Base-by-base conservation (phyloP, 2,113 vertebrate genomes). In the Pachycephala philippinensis region DNA sequence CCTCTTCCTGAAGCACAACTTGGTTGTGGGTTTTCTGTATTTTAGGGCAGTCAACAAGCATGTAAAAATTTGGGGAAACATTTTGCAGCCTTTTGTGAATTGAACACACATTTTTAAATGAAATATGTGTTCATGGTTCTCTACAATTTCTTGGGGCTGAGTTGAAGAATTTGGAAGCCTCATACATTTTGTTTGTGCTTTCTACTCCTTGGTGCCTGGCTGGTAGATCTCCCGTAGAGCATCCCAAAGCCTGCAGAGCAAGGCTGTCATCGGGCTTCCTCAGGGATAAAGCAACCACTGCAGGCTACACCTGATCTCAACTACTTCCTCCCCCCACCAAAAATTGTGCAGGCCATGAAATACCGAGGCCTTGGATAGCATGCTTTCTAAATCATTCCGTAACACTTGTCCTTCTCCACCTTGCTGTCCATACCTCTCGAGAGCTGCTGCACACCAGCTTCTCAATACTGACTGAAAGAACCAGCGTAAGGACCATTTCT, bases 401-500 rank as follows among this genome's bases (percentile, higher is more conserved):
- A 45, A 53, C 16, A 44, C 30, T 61, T 75, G 20, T 57, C 37
- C 30, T 80, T 75, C 47, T 57, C 9, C 8, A 26, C 10, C 26
- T 37, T n/a, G 7, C 42, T 42, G 54, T 31, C 28, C 24, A 10
- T 7, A 18, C 5, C 11, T 37, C 15, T 39, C 0, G 0, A 53
- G 28, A 26, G 14, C 17, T 75, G 40, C 49, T 71, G 22, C 17
- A 82, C 21, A 81, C 4, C 23, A 10, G 4, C 9, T 53, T 68
- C 56, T 79, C 5, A 0, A 17, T 31, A 11, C 9, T n/a, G 31
- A 27, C 19, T 47, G 24, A 59, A 89, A 76, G 53, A 63, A 39
- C 15, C 33, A 26, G 10, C 12, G 10, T 44, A 49, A 79, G 24
- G 17, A 53, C 14, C 27, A 61, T 79, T 72, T 52, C 47, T 35